These are phyloP conservation scores for Tympanuchus pallidicinctus DNA, from an alignment of 2,113 vertebrate genomes.

Conservation along the genomic window DNA sequence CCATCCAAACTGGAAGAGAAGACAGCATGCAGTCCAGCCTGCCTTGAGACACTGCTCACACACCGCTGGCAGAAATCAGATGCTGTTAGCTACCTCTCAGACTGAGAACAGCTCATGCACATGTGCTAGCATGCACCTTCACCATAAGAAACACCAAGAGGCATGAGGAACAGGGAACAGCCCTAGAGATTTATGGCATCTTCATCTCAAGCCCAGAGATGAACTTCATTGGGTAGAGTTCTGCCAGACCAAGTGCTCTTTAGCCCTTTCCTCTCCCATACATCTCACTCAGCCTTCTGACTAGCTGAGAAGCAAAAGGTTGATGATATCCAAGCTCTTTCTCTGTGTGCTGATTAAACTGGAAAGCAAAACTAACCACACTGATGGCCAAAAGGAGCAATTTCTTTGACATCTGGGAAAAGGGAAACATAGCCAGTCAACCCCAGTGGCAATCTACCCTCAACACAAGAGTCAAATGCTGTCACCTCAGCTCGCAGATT, in stretches of 20 bases:
- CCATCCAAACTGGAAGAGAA: slow-evolving; percentile 92
- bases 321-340: not conserved
- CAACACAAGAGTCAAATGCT: not conserved
- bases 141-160: not conserved
- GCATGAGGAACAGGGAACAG: not conserved
- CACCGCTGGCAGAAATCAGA: not conserved
- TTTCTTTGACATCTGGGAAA: not conserved
- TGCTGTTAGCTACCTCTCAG: not conserved
- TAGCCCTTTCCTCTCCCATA: not conserved
- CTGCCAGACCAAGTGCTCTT: not conserved
- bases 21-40: not conserved
- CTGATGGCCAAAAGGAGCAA: accelerated
- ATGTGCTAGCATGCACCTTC: not conserved
- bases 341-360: not conserved
- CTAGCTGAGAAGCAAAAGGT: not conserved
- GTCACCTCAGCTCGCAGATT: not conserved
- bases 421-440: not conserved
- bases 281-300: not conserved
- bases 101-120: not conserved
- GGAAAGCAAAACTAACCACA: not conserved
- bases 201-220: not conserved
- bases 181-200: not conserved
- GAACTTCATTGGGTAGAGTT: not conserved
- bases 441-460: not conserved
- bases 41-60: not conserved